A percentile compares a stretch with the other conserved stretches of the same genome.
Conservation (phyloP, 2,888 invertebrate species). For the Gari tellinella region DNA sequence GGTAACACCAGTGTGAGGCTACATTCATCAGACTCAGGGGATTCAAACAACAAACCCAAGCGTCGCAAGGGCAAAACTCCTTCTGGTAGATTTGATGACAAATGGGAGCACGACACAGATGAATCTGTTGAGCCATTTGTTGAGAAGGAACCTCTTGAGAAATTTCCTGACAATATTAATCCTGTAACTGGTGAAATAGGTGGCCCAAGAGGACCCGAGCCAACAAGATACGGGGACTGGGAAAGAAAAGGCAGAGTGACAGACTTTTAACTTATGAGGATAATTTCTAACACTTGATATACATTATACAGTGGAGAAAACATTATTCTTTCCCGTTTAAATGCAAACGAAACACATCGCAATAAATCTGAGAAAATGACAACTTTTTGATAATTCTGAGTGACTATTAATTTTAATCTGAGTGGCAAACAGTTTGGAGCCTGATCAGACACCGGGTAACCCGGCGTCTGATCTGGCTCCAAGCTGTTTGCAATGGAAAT, state of each 20-base stretch:
- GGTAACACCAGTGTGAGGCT: neutral
- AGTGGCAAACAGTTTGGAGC: too few species aligned
- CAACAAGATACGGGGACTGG: constrained; percentile 99
- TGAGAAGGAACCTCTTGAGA: constrained; percentile 91
- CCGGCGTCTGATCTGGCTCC: too few species aligned
- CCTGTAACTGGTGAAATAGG: constrained; percentile 97
- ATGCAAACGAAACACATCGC: too few species aligned
- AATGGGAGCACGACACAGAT: constrained; percentile 85
- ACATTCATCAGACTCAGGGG: constrained; percentile 7
- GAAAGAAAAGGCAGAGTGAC: constrained; percentile 98
- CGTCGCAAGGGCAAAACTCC: constrained; percentile 86
- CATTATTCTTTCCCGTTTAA: too few species aligned
- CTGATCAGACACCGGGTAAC: too few species aligned
- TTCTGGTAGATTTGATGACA: constrained; percentile 90
- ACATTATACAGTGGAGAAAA: too few species aligned
- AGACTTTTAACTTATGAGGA: constrained; percentile 90
- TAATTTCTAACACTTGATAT: too few species aligned
- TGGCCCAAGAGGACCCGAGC: constrained; percentile 98
- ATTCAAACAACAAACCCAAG: constrained; percentile 22
- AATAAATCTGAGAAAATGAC: too few species aligned
- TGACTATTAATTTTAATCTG: too few species aligned
- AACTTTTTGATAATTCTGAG: too few species aligned
- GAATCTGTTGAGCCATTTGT: constrained; percentile 89
- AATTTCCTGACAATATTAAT: constrained; percentile 95
- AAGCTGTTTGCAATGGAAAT: too few species aligned